Percentiles rank a stretch among this genome's conserved stretches.
phyloP scores from a whole-genome alignment of 2,888 invertebrate species.

The Nasonia oneida region DNA sequence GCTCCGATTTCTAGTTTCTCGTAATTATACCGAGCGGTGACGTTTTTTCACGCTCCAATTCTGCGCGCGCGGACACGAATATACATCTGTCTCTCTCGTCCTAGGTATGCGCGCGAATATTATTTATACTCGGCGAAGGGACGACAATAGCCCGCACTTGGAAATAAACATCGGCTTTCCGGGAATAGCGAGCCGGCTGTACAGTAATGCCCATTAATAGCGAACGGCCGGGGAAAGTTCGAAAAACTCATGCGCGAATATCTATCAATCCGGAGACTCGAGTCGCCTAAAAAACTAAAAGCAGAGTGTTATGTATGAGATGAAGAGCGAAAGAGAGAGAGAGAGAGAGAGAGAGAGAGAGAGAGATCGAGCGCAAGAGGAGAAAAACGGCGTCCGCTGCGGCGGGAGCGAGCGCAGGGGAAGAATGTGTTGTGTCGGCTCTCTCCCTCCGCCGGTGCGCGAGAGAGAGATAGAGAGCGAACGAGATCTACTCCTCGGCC shows the following conservation, averaged over 20 bases:
- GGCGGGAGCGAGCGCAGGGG: slow-evolving; percentile 37
- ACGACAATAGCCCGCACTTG: not conserved
- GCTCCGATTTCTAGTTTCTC: slow-evolving; percentile 10
- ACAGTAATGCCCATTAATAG: not conserved
- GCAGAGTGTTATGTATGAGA: not conserved
- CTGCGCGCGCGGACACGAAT: not conserved
- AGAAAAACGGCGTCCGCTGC: slow-evolving; percentile 48
- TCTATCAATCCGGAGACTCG: not conserved
- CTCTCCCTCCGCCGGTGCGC: slow-evolving; percentile 38
- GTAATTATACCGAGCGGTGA: not conserved
- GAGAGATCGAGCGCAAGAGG: slow-evolving; percentile 9
- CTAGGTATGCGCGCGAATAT: not conserved
- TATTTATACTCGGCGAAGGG: not conserved
- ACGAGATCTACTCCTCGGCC: slow-evolving; percentile 29
- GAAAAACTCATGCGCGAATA: not conserved
- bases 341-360: slow-evolving; percentile 14
- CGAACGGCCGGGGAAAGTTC: not conserved
- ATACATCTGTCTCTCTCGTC: not conserved
- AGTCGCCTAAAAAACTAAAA: not conserved
- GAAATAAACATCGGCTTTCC: not conserved
- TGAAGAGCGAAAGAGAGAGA: not conserved
- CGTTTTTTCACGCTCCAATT: slow-evolving; percentile 4
- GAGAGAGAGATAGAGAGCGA: not conserved
- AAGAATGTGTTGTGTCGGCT: slow-evolving; percentile 25
- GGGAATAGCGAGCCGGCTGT: not conserved